Evolutionary conservation across 2,797 vertebrate species (phyloP).

Genomic region (Gallinago stenura): DNA sequence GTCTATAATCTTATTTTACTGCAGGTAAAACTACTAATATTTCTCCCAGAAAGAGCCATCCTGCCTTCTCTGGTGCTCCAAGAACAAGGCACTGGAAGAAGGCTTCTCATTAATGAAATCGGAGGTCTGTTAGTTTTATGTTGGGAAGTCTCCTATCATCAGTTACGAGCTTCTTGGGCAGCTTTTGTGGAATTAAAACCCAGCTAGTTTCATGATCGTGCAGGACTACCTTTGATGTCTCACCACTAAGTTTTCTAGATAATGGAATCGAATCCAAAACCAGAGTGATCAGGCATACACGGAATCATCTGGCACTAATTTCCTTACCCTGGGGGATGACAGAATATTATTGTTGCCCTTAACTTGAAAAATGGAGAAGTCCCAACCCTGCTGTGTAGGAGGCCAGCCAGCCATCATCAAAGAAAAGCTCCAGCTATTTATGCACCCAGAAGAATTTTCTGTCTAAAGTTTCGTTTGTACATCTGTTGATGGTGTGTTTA

Average conservation of each 20-base stretch:
- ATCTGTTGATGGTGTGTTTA: slow-evolving; percentile 35
- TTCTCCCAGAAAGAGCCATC: not conserved
- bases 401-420: slow-evolving; percentile 31
- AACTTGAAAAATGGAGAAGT: not conserved
- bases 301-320: slow-evolving; percentile 43
- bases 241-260: slow-evolving; percentile 2
- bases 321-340: not conserved
- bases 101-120: not conserved
- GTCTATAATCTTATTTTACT: not conserved
- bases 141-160: not conserved
- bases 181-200: not conserved
- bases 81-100: not conserved
- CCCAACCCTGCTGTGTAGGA: slow-evolving; percentile 22
- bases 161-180: not conserved
- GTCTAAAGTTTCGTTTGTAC: slow-evolving; percentile 22
- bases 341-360: slow-evolving; percentile 25
- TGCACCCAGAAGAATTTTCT: not conserved
- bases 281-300: not conserved
- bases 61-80: not conserved
- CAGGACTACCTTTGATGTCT: slow-evolving; percentile 28
- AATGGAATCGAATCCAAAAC: not conserved
- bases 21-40: not conserved
- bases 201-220: not conserved
- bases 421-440: not conserved
- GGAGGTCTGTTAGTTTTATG: not conserved